phyloP scores from a whole-genome alignment of 2,888 invertebrate species.

The Germaria angustata region DNA sequence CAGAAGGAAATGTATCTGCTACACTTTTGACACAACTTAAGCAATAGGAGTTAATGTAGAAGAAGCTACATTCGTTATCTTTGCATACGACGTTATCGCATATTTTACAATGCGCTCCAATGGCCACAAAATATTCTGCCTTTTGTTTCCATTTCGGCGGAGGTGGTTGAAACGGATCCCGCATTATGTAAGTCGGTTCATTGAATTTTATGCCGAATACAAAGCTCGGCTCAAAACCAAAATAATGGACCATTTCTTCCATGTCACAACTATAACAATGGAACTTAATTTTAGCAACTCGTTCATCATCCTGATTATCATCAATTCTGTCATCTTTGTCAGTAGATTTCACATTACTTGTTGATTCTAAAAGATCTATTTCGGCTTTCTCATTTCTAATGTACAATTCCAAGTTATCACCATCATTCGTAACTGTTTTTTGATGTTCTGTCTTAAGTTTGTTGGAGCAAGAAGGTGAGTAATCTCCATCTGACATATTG shows the following conservation, averaged over 20 bases:
- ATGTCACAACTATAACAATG: slow-evolving; percentile 85
- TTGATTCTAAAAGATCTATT: slow-evolving; percentile 72
- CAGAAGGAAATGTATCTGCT: slow-evolving; percentile 84
- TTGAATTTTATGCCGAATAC: slow-evolving; percentile 83
- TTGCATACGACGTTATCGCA: slow-evolving; percentile 88
- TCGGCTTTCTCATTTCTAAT: slow-evolving; percentile 72
- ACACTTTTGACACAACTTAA: slow-evolving; percentile 84
- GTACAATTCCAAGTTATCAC: slow-evolving; percentile 66
- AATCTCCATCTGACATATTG: slow-evolving; percentile 16
- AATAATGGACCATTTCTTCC: slow-evolving; percentile 87
- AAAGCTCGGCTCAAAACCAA: slow-evolving; percentile 88
- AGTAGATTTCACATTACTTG: slow-evolving; percentile 1
- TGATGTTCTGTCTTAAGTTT: not conserved
- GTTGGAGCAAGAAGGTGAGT: slow-evolving; percentile 1
- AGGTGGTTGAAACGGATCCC: slow-evolving; percentile 90
- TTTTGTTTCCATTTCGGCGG: slow-evolving; percentile 81
- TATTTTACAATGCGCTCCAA: slow-evolving; percentile 87
- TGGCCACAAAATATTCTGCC: slow-evolving; percentile 85
- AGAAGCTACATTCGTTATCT: slow-evolving; percentile 88
- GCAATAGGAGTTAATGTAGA: slow-evolving; percentile 88
- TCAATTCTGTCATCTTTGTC: slow-evolving; percentile 30
- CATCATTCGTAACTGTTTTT: slow-evolving; percentile 14
- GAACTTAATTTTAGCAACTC: slow-evolving; percentile 77
- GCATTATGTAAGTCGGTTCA: slow-evolving; percentile 89
- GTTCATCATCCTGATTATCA: slow-evolving; percentile 72